phyloP scores from a whole-genome alignment of 2,888 invertebrate genomes.

The Zelleria hepariella region DNA sequence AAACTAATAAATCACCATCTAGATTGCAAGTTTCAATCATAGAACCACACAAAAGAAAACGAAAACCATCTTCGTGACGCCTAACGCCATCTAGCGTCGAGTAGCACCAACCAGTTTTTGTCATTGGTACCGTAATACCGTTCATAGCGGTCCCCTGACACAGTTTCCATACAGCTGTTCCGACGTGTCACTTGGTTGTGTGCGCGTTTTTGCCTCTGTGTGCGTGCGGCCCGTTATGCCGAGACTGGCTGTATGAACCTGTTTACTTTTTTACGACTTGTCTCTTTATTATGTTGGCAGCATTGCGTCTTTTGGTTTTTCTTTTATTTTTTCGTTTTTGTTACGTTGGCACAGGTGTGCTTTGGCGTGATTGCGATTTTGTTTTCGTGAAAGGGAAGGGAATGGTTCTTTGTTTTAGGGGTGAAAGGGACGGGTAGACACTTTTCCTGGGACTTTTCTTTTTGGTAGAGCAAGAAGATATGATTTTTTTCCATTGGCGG shows the following conservation, averaged over 20 bases:
- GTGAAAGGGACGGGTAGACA: too few relatives aligned
- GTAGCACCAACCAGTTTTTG: slow-evolving; percentile 27
- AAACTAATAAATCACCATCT: too few relatives aligned
- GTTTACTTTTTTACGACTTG: neutral
- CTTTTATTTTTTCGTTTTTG: neutral
- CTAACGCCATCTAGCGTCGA: slow-evolving; percentile 38
- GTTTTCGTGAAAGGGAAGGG: neutral
- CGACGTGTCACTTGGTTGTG: slow-evolving; percentile 29
- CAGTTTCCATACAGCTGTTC: slow-evolving; percentile 58
- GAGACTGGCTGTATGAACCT: neutral
- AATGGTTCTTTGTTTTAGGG: neutral
- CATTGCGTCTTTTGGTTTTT: neutral
- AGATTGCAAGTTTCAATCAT: too few relatives aligned
- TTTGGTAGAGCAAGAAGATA: too few relatives aligned
- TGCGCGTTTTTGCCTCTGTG: slow-evolving; percentile 24
- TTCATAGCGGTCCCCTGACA: slow-evolving; percentile 51
- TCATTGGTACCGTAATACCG: slow-evolving; percentile 15
- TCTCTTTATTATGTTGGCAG: neutral
- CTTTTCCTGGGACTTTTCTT: too few relatives aligned
- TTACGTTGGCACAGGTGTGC: neutral
- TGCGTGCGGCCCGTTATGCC: neutral
- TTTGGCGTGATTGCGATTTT: neutral
- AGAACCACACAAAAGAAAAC: neutral
- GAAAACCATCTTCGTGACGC: slow-evolving; percentile 15
- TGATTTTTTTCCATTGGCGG: too few relatives aligned